Evolutionary conservation across 2,888 invertebrate genomes (phyloP), one percentile per base, ranked within the genome.

Genomic region (Scelioninae gen. 2): DNA sequence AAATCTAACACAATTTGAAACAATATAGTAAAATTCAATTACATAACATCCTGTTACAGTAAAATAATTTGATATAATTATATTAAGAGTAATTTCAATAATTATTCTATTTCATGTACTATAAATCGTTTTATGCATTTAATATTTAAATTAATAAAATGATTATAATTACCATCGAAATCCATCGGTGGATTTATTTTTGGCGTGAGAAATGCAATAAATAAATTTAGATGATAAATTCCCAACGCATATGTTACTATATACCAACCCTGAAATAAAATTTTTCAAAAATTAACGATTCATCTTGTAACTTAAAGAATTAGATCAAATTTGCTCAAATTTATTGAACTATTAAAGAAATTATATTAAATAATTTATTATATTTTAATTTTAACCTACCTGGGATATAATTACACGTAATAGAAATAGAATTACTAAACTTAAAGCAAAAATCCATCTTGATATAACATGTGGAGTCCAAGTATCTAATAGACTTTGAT

Each of bases 161-260:
- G 50, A 15, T 11, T 31, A 50, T 31, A 50, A 11, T 50, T 89
- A 93, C 95, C 95, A 88, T 95, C 95, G 86, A 95, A 94, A 88
- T 96, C 96, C 90, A 96, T 92, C 39, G 96, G 96, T 78, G 98
- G 99, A 90, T 99, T 98, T 85, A 98, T 97, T 90, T 98, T 98
- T 83, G 99, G 99, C 83, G 99, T 97, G 79, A 99, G 91, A 91
- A 99, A 99, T 88, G 98, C 97, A 89, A 99, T 97, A 89, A 99
- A 98, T 87, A 99, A 90, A 89, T 99, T 99, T 86, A 99, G 91
- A 87, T 99, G 96, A 88, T 98, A 99, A 85, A 99, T 99, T 81
- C 98, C 98, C 87, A 99, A 89, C 25, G 97, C 99, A 88, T 99
- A 99, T 79, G 98, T 97, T 73, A 99, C 93, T 82, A 99, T 99